Base-by-base conservation (phyloP, 1,140 invertebrate species). In the Drosophila pruinosa region DNA sequence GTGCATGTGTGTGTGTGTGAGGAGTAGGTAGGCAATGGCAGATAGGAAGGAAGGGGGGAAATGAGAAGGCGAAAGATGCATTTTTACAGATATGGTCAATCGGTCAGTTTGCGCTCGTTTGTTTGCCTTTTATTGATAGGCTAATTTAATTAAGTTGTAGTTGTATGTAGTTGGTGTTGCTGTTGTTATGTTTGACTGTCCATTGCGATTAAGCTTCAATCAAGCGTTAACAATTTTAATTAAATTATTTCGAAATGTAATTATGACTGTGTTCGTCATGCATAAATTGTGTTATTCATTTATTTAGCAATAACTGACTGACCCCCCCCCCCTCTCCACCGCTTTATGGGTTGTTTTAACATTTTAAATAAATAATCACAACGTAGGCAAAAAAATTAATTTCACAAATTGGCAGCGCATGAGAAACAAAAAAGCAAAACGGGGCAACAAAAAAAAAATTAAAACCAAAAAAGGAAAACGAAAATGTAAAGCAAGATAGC, bases 191-290 rank as follows among this genome's bases (percentile, higher is more conserved):
- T 21, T 58, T 22, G 58, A 14, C 28, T 75, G 67, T 75, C 70
- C 72, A 64, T 65, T 81, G 56, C 82, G 82, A 86, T 86, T 78
- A 77, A 86, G 78, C 82, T 82, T 88, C 82, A 88, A 88, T 89
- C 82, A 88, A 82, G 82, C 82, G 78, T 88, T 83, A 88, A 88
- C 83, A 88, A 88, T 88, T 89, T 88, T 88, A 88, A 88, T 88
- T 89, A 83, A 88, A 88, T 88, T 88, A 88, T 88, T 88, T 89
- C 78, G 70, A 88, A 88, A 88, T 88, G 82, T 88, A 82, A 88
- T 88, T 88, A 89, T 82, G 89, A 88, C 88, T 86, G 82, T 85
- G 80, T 88, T 72, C 71, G 82, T 71, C 78, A 86, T 86, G 81
- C 82, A 86, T 86, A 86, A 86, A 86, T 86, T 78, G 82, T 86